Base-by-base conservation (phyloP, 2,113 vertebrate species). In the Emydura subglobosa region DNA sequence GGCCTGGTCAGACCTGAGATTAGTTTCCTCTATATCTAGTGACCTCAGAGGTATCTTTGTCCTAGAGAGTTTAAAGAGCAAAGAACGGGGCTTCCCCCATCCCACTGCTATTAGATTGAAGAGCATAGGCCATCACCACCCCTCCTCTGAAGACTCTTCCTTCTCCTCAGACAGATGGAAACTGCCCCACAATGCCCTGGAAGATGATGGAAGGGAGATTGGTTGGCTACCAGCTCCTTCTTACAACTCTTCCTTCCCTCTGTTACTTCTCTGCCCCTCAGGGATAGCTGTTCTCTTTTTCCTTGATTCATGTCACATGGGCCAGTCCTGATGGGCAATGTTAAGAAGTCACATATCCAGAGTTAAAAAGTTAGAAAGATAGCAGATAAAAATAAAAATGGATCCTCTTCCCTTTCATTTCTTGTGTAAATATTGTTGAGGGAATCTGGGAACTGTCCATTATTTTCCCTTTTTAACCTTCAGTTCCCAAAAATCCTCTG, bases 21-120 rank as follows among this genome's bases (percentile, higher is more conserved):
- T 96, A 83, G 55, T 80, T 89, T 91, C 61, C 72, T 89, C 83
- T 8, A 10, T 86, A 93, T 95, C 94, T 81, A 84, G 85, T 84
- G 72, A 79, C 72, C 85, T 94, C 83, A 57, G 55, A 81, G 85
- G 72, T 92, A 72, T 83, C 88, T 95, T 91, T 89, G 61, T 93
- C 84, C 78, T 61, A 68, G 31, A 12, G 29, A 49, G 10, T 90
- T 89, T 94, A 91, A 96, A 96, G 57, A 95, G 53, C 57, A 34
- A 68, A 82, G 84, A 95, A 90, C 59, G 82, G 86, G 90, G 72
- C 80, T 61, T 65, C 19, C 85, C 59, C 13, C 6, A 5, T 61
- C 59, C 80, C 42, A 92, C 76, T 44, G 61, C 68, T n/a, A 91
- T 42, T 76, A 87, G 82, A 53, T 53, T 82, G 84, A 91, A 94